Evolutionary conservation across 2,888 invertebrate species (phyloP).

Genomic region (Troides helena): DNA sequence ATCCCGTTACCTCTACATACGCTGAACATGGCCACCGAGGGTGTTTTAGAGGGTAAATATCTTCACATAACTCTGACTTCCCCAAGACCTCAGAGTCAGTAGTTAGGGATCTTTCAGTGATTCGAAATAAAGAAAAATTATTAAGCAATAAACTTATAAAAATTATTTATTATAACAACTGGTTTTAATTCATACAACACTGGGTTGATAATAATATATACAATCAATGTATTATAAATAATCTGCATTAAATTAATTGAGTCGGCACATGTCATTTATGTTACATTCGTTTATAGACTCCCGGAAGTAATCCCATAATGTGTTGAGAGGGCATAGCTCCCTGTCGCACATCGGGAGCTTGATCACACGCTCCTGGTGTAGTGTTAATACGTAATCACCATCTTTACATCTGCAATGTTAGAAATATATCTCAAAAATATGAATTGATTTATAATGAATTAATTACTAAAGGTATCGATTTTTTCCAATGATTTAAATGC

Average conservation of each 20-base stretch:
- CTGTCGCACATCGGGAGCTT: constrained; percentile 84
- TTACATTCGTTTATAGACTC: constrained; percentile 83
- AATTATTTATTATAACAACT: constrained; percentile 5
- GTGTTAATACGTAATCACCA: constrained; percentile 79
- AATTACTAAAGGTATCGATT: too few species aligned
- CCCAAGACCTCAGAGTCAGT: too few species aligned
- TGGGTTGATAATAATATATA: background rate
- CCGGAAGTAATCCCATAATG: constrained; percentile 78
- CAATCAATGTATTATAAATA: background rate
- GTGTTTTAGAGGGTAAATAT: too few species aligned
- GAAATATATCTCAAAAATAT: background rate
- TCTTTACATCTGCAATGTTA: constrained; percentile 74
- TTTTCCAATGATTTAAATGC: too few species aligned
- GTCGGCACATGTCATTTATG: constrained; percentile 83
- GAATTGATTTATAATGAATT: too few species aligned
- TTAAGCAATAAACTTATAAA: background rate
- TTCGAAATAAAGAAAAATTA: background rate
- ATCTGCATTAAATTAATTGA: constrained; percentile 33
- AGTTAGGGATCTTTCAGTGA: too few species aligned
- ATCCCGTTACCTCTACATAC: too few species aligned
- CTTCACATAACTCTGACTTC: too few species aligned
- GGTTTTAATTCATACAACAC: constrained; percentile 5
- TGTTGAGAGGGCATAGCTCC: constrained; percentile 83
- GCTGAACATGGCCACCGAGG: too few species aligned
- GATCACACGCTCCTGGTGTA: constrained; percentile 88